A percentile compares a stretch with the other conserved stretches of the same genome.
Evolutionary conservation across 2,888 invertebrate species (phyloP).

Genomic region (Stenurella melanura): DNA sequence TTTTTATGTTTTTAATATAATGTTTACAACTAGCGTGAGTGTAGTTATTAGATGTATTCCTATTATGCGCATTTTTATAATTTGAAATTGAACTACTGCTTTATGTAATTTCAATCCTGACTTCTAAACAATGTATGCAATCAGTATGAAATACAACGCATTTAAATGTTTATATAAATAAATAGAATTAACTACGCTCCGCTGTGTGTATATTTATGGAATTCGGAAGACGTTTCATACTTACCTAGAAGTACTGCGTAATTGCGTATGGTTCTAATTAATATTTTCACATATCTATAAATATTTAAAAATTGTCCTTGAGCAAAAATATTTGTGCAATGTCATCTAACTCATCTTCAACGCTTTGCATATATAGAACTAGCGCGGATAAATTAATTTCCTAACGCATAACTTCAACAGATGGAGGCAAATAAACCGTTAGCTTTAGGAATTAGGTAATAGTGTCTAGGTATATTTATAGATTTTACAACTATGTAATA

Average conservation of each 20-base stretch:
- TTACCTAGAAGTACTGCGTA: no score
- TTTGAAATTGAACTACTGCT: no score
- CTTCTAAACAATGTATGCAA: no score
- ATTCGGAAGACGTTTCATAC: background rate
- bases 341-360: background rate
- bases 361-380: background rate
- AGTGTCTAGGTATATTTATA: background rate
- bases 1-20: no score
- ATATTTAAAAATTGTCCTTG: constrained; percentile 1
- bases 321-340: constrained; percentile 18
- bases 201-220: background rate
- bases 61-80: no score
- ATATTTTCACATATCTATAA: background rate
- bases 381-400: background rate
- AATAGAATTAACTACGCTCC: no score
- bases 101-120: no score
- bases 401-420: background rate
- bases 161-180: no score
- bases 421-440: background rate
- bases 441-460: background rate
- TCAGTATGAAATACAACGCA: no score
- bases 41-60: no score
- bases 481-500: background rate
- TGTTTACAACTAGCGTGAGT: no score
- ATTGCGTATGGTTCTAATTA: background rate